Evolutionary conservation across 2,113 vertebrate genomes (phyloP), one percentile per base, ranked within the genome.

Genomic region (Columbina picui): DNA sequence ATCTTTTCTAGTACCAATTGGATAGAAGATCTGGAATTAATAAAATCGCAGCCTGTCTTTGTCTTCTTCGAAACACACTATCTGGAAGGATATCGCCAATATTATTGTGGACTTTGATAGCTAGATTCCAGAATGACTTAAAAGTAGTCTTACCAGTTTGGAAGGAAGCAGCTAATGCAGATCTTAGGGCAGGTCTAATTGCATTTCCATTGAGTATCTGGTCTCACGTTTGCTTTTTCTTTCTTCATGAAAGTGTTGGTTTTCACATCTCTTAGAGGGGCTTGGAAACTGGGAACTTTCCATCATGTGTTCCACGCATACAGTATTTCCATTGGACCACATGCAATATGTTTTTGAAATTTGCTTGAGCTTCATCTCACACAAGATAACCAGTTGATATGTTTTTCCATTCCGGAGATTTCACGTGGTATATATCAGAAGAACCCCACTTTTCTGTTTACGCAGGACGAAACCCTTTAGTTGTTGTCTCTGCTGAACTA

Each of bases 361-460:
- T 38, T 25, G 14, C 3, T 9, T 55, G 47, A 38, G 12, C 19
- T 83, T n/a, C 1, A 2, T 59, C 1, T 59, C 2, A 1, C 14
- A 12, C 14, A 50, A 56, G 67, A n/a, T 79, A 79, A 61, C 2
- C 12, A 55, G 7, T 27, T 75, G 39, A 49, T 30, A 0, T 41
- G 7, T 14, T 79, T 67, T 76, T 74, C n/a, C 11, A 16, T 65
- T 30, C 8, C 7, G 22, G 45, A 52, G 29, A 14, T 69, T 56
- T 53, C 45, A 23, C 9, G 67, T 45, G 41, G 38, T 50, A 9
- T 45, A 68, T 56, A 8, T 3, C 1, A 3, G 47, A 50, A 79
- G 27, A 59, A 13, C 26, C 29, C 8, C 61, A 25, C 9, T 15
- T 47, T 77, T 81, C 7, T 75, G 0, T 55, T 84, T 34, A 32